Evolutionary conservation across 2,888 invertebrate genomes (phyloP), one percentile per base, ranked within the genome.

Genomic region (Dichetophora obliterata): DNA sequence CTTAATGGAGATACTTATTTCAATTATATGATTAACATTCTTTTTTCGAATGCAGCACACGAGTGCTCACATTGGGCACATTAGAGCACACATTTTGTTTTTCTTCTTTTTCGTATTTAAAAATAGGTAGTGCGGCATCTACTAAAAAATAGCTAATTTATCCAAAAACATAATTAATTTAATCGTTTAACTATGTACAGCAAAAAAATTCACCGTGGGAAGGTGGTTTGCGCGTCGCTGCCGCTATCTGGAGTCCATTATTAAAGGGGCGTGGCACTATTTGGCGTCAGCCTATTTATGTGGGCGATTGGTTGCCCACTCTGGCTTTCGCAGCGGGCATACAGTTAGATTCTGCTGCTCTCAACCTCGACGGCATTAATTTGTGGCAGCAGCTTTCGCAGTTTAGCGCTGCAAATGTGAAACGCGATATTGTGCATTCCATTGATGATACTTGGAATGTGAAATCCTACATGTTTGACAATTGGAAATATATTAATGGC

Each of bases 151-250:
- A n/a, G n/a, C n/a, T n/a, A n/a, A n/a, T n/a, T n/a, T n/a, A n/a
- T n/a, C n/a, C n/a, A n/a, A n/a, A n/a, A n/a, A n/a, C n/a, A n/a
- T n/a, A n/a, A n/a, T n/a, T n/a, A n/a, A n/a, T n/a, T n/a, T n/a
- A n/a, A n/a, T n/a, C n/a, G n/a, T n/a, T n/a, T n/a, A n/a, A n/a
- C n/a, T n/a, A n/a, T n/a, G n/a, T n/a, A n/a, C n/a, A n/a, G n/a
- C n/a, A n/a, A 1, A 98, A 98, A 88, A 94, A 95, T 88, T 97
- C 97, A 0, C 88, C 97, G 0, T 98, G 96, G 94, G 98, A 98
- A 91, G 98, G 98, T 34, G 98, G 97, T 0, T 93, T 97, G 0
- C 91, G 97, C 50, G 96, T 94, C 2, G 93, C 93, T 0, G 95
- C 93, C 0, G 89, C 96, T 5, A 85, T 98, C 54, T 97, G 96